Evolutionary conservation across 2,113 vertebrate genomes (phyloP), one percentile per base, ranked within the genome.

Genomic region (Macquaria ambigua): DNA sequence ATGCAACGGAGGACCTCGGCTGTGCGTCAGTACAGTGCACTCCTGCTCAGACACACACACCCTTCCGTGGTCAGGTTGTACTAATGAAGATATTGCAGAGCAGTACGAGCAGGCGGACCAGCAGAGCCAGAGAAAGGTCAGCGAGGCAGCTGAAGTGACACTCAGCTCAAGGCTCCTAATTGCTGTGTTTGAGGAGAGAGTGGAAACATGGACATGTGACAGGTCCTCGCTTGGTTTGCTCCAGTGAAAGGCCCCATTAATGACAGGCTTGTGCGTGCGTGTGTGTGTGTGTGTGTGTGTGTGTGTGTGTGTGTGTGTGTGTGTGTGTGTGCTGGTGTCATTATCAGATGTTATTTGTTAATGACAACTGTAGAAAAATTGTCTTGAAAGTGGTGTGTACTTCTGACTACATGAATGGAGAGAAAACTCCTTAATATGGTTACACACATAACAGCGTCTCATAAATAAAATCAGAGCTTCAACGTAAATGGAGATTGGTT

Each of bases 71-170:
- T 81, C 59, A 77, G 82, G 83, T 67, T 78, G 56, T 39, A 25
- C 81, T 89, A 86, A 89, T 85, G 84, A 86, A 84, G 89, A 79
- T 75, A 53, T 71, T n/a, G 73, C 80, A 25, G 69, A 28, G 81
- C 80, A 11, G 73, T 59, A 4, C 12, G 56, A 82, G 67, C 70
- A 55, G 80, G 82, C 28, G 43, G 71, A 48, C 18, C 74, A 10
- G 34, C 56, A 9, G 80, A 73, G 84, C 62, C 63, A 25, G 56
- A 72, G 64, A 92, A 81, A 93, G 90, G 91, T 91, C 92, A 93
- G 53, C 23, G 69, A 90, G 74, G 77, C 79, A 39, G 59, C 87
- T 79, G 72, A 86, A 89, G 87, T 82, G 90, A 90, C 86, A 68
- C 91, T 77, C 72, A 2, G 82, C 89, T 85, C 82, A 83, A 39